Conservation (phyloP, 2,113 vertebrate species). For the Vidua macroura region DNA sequence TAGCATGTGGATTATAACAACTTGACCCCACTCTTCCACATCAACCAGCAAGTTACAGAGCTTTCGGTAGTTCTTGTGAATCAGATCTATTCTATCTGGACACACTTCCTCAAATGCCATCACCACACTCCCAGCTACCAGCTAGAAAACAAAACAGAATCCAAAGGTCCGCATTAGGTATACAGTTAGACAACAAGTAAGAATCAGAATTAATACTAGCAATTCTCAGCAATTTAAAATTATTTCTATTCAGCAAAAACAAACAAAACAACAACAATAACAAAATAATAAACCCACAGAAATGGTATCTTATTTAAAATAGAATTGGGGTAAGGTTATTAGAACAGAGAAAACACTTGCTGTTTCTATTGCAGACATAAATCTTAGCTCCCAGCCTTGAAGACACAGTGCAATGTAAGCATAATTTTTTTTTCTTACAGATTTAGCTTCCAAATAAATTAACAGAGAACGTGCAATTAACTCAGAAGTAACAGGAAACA, state of each 20-base stretch:
- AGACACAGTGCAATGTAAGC: conserved; percentile 41
- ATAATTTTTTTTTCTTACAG: neutral
- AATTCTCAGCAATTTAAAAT: neutral
- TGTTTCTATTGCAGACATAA: conserved; percentile 37
- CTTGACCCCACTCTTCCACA: conserved; percentile 98
- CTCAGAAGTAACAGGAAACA: neutral
- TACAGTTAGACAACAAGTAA: neutral
- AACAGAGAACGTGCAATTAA: conserved; percentile 43
- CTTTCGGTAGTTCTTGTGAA: conserved; percentile 97
- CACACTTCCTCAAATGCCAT: conserved; percentile 98
- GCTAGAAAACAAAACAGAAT: conserved; percentile 75
- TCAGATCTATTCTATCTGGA: conserved; percentile 95
- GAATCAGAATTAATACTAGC: neutral
- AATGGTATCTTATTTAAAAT: neutral
- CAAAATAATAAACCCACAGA: neutral
- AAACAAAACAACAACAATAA: neutral
- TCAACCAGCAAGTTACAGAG: conserved; percentile 95
- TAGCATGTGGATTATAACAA: conserved; percentile 97
- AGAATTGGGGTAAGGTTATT: neutral
- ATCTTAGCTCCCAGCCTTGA: conserved; percentile 5
- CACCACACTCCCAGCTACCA: conserved; percentile 96
- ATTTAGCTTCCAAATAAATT: conserved; percentile 33
- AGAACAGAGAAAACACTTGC: neutral
- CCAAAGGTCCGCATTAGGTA: conserved; percentile 22
- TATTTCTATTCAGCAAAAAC: neutral